A percentile compares a stretch with the other conserved stretches of the same genome.
Conservation (phyloP, 2,113 vertebrate species). For the Narcine bancroftii region DNA sequence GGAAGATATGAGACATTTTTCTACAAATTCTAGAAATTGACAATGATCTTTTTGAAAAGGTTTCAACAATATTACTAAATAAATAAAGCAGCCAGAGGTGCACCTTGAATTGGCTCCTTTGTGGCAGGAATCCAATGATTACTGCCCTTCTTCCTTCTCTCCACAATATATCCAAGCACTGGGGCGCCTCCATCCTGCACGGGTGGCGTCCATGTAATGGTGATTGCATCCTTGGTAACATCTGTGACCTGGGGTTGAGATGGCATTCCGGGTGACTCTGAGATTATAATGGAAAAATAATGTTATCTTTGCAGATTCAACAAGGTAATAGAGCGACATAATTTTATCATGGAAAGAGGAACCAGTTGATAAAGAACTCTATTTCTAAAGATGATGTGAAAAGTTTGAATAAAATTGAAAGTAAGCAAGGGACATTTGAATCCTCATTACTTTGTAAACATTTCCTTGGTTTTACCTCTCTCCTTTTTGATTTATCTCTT, state of each 20-base stretch:
- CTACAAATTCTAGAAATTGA: not conserved
- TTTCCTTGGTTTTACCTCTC: not conserved
- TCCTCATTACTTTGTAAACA: not conserved
- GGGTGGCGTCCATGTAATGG: slow-evolving; percentile 53
- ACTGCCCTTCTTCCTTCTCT: slow-evolving; percentile 56
- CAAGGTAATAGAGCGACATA: not conserved
- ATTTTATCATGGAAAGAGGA: not conserved
- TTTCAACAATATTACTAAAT: not conserved
- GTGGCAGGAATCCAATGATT: slow-evolving; percentile 53
- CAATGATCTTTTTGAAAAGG: no score
- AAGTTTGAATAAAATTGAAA: not conserved
- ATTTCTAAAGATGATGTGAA: not conserved
- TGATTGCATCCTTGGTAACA: slow-evolving; percentile 53
- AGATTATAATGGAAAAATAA: not conserved
- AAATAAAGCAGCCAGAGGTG: slow-evolving; percentile 32
- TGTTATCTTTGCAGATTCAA: not conserved
- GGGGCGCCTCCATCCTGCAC: slow-evolving; percentile 48
- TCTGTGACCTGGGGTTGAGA: slow-evolving; percentile 52
- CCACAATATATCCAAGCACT: slow-evolving; percentile 50
- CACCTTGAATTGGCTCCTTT: slow-evolving; percentile 57
- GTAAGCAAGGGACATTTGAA: not conserved
- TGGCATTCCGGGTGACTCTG: slow-evolving; percentile 47
- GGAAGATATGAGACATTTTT: not conserved
- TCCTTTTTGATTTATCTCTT: not conserved
- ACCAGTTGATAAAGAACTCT: not conserved